Evolutionary conservation across 2,797 vertebrate species (phyloP).

Genomic region (Hybognathus amarus): DNA sequence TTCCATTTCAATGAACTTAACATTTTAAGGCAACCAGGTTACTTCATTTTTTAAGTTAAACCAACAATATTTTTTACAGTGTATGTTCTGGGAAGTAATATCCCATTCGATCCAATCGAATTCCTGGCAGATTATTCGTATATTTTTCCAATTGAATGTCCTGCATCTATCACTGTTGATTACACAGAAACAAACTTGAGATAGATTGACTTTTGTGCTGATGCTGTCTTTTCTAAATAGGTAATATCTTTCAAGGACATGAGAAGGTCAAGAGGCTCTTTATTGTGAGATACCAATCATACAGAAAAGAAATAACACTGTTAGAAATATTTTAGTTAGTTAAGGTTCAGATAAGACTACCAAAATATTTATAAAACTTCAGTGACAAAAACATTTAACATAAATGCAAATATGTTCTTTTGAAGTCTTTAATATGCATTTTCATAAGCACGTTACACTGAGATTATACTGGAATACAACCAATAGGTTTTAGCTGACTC

Average conservation of each 20-base stretch:
- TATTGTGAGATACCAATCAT: neutral
- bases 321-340: neutral
- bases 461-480: neutral
- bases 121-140: neutral
- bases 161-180: neutral
- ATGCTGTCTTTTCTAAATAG: neutral
- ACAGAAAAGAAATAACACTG: neutral
- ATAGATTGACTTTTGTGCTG: neutral
- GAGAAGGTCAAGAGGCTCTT: neutral
- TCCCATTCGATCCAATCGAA: neutral
- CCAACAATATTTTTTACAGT: no score
- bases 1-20: no score
- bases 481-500: constrained; percentile 1
- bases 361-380: neutral
- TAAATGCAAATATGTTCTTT: neutral
- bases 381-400: neutral
- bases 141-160: neutral
- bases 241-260: neutral
- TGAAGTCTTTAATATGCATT: constrained; percentile 1
- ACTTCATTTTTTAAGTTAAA: no score
- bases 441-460: neutral
- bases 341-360: neutral
- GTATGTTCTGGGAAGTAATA: neutral
- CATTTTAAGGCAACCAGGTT: no score
- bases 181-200: neutral